phyloP scores from a whole-genome alignment of 53 echinoderm and acorn worm species.

The Stichopus horrens region DNA sequence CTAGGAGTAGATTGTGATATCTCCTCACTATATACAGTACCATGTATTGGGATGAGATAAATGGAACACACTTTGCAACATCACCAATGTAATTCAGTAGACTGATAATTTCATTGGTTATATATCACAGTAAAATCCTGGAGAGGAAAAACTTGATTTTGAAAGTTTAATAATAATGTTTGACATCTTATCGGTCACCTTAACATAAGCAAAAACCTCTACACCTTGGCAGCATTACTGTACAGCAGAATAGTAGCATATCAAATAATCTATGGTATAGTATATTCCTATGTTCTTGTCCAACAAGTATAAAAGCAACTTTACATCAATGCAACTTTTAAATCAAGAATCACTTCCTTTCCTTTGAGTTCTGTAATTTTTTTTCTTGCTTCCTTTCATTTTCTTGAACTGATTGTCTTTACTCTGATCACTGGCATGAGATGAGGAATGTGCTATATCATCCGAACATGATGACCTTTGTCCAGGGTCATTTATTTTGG shows the following conservation, averaged over 20 bases:
- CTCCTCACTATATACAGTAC: too few species aligned
- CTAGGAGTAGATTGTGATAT: too few species aligned
- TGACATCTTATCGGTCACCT: too few species aligned
- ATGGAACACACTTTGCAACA: too few species aligned
- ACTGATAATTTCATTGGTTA: too few species aligned
- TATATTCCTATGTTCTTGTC: neutral
- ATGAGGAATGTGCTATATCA: neutral
- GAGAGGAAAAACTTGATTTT: too few species aligned
- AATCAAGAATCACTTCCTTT: slow-evolving; percentile 30
- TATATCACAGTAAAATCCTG: too few species aligned
- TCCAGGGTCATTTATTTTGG: slow-evolving; percentile 12
- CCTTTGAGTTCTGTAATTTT: slow-evolving; percentile 35
- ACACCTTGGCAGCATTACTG: neutral
- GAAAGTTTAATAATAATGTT: too few species aligned
- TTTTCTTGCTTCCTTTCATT: slow-evolving; percentile 30
- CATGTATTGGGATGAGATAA: too few species aligned
- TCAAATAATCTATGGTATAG: neutral
- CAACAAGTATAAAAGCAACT: neutral
- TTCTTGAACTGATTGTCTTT: slow-evolving; percentile 39
- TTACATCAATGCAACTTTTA: neutral
- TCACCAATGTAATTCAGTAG: too few species aligned
- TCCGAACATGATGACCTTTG: slow-evolving; percentile 39
- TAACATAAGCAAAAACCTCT: too few species aligned
- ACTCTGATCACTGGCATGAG: neutral
- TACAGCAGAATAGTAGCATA: neutral